Evolutionary conservation across 2,888 invertebrate genomes (phyloP).

Genomic region (Lepetodrilus schrolli): DNA sequence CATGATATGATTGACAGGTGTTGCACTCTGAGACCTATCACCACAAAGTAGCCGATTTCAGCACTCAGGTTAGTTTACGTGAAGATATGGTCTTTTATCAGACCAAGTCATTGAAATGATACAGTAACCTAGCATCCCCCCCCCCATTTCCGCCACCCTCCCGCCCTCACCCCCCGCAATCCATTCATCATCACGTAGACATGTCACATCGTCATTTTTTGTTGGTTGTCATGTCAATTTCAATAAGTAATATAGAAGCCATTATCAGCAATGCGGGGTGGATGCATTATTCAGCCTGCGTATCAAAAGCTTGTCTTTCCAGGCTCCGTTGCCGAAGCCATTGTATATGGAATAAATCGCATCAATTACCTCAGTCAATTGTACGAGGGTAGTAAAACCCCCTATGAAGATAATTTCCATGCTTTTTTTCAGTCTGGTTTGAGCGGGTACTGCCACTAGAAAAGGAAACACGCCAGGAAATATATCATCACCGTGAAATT

Average conservation of each 20-base stretch:
- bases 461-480: too few species aligned
- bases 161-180: too few species aligned
- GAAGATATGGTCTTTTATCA: constrained; percentile 13
- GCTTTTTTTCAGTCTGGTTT: not conserved
- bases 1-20: constrained; percentile 23
- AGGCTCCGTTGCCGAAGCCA: not conserved
- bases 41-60: constrained; percentile 12
- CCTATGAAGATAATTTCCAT: not conserved
- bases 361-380: constrained; percentile 21
- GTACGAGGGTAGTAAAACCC: not conserved
- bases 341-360: constrained; percentile 6
- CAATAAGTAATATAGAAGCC: constrained; percentile 13
- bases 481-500: too few species aligned
- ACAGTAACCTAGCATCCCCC: not conserved
- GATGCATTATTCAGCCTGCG: not conserved
- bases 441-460: too few species aligned
- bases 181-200: constrained; percentile 2
- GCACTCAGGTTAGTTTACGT: constrained; percentile 2
- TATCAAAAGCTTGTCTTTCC: not conserved
- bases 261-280: constrained; percentile 13
- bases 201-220: constrained; percentile 22
- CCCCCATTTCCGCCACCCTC: too few species aligned
- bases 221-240: constrained; percentile 4
- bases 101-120: constrained; percentile 8
- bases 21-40: not conserved